phyloP scores from a whole-genome alignment of 2,797 vertebrate genomes.

The Cephalopachus bancanus region DNA sequence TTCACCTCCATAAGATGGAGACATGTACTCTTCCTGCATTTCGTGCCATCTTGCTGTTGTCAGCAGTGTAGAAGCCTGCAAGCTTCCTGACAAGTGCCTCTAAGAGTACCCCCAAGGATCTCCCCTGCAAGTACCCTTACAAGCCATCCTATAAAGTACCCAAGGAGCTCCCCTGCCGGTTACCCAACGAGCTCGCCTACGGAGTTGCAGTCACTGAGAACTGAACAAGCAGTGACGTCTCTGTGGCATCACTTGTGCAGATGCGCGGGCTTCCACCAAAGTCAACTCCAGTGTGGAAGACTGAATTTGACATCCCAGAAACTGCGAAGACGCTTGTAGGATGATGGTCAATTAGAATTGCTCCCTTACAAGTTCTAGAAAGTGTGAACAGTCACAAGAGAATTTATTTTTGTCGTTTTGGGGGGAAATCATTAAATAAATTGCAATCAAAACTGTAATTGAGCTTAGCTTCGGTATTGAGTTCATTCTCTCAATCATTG shows the following conservation, averaged over 20 bases:
- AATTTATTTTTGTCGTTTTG: background rate
- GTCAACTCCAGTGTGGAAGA: background rate
- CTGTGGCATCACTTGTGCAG: background rate
- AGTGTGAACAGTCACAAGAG: background rate
- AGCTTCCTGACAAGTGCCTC: background rate
- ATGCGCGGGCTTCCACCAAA: background rate
- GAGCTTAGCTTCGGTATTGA: background rate
- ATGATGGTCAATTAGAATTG: background rate
- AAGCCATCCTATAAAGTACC: too few species aligned
- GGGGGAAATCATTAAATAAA: background rate
- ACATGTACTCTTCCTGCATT: background rate
- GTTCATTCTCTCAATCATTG: background rate
- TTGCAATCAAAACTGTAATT: background rate
- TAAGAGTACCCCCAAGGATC: too few species aligned
- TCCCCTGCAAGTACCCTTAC: too few species aligned
- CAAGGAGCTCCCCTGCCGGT: too few species aligned
- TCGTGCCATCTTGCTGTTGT: background rate
- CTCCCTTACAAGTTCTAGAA: background rate
- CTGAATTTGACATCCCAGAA: conserved; percentile 10
- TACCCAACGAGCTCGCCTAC: too few species aligned
- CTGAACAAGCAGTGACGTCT: background rate
- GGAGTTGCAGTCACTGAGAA: too few species aligned
- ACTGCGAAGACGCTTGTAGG: background rate
- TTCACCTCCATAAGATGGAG: background rate
- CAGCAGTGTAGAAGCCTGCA: background rate